phyloP scores from a whole-genome alignment of 1,140 invertebrate species.

The Branchinecta lynchi region DNA sequence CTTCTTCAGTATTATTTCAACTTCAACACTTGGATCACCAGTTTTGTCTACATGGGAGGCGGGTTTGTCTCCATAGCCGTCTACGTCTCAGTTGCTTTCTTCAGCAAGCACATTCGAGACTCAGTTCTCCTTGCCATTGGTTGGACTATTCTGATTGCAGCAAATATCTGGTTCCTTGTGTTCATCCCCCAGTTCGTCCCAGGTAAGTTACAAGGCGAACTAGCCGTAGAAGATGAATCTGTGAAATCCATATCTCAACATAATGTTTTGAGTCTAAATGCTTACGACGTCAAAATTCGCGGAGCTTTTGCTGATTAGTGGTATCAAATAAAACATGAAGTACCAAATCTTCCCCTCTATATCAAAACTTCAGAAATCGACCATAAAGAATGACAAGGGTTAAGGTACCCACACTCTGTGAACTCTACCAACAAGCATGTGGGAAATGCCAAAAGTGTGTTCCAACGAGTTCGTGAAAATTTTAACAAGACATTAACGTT shows the following conservation, averaged over 20 bases:
- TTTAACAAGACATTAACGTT: too few relatives aligned
- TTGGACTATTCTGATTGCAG: conserved; percentile 13
- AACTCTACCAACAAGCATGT: too few relatives aligned
- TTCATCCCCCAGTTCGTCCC: conserved; percentile 13
- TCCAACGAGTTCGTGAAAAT: too few relatives aligned
- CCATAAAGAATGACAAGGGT: too few relatives aligned
- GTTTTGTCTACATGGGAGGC: conserved; percentile 19
- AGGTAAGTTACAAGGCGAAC: conserved; percentile 12
- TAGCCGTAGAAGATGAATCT: too few relatives aligned
- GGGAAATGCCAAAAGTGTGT: too few relatives aligned
- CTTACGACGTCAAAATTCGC: not conserved
- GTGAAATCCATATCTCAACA: too few relatives aligned
- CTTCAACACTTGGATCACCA: conserved; percentile 14
- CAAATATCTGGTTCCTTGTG: conserved; percentile 18
- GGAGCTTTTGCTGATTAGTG: not conserved
- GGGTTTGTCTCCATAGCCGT: conserved; percentile 17
- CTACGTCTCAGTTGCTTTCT: conserved; percentile 14
- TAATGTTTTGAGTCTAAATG: too few relatives aligned
- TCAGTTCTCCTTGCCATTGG: conserved; percentile 16
- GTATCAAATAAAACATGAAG: too few relatives aligned
- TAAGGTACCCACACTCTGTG: too few relatives aligned
- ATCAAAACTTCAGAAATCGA: too few relatives aligned
- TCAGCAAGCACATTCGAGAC: conserved; percentile 13
- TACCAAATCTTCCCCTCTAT: too few relatives aligned
- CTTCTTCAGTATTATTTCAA: conserved; percentile 14